Evolutionary conservation across 2,113 vertebrate genomes (phyloP), one percentile per base, ranked within the genome.

Genomic region (Atherinomorus stipes): DNA sequence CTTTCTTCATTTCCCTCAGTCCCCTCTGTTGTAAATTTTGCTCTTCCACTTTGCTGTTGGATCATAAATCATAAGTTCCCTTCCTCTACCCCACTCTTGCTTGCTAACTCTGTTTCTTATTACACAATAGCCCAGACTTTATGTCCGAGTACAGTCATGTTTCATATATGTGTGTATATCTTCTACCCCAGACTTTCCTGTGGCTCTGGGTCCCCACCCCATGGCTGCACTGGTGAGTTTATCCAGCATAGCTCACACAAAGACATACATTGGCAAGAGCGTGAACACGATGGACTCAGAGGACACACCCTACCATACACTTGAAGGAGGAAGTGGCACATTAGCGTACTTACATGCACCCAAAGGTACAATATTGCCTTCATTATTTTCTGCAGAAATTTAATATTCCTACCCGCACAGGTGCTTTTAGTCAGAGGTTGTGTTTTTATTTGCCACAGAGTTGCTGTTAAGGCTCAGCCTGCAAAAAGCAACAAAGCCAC

Each of bases 21-120:
- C 65, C 69, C 23, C 8, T 53, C 47, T 47, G 60, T 38, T 52
- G 64, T 80, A 82, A 61, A 80, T 78, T 73, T 72, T 60, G 38
- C 34, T 45, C 59, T 63, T 62, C 25, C 34, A 77, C 64, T 81
- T 77, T 79, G 52, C 77, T 66, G 52, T 78, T 76, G 52, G 80
- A 78, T 84, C 73, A 71, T 90, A 85, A 85, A 85, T 88, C 85
- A 87, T 59, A 82, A 37, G 67, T 64, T 66, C 53, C 45, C 80
- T 84, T 84, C 83, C 82, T 71, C 53, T 73, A 22, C 37, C 26
- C 47, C 49, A 40, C 37, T 42, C 63, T 25, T 49, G 45, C 63
- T 59, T 18, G 8, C 53, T 22, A 60, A 1, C 56, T 23, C 31
- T 28, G 21, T 53, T 64, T 81, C 79, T 68, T 60, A 72, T 79